Evolutionary conservation across 1,140 invertebrate species (phyloP).

Genomic region (Drosophila rhopaloa): DNA sequence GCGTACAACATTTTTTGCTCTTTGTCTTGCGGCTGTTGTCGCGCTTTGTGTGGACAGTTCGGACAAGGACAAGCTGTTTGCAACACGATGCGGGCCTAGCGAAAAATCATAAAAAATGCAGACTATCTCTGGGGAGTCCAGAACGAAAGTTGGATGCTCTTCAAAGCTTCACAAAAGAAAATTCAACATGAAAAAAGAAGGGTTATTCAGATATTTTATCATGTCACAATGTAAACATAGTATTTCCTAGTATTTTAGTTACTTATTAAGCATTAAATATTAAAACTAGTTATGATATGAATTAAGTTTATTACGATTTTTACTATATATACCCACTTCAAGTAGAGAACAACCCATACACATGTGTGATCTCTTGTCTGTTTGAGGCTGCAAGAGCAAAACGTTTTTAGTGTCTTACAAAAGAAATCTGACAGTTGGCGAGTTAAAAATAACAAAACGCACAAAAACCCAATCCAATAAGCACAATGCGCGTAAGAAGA

Average conservation of each 20-base stretch:
- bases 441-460: conserved; percentile 71
- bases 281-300: too few species aligned
- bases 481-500: conserved; percentile 20
- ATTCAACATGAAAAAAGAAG: too few species aligned
- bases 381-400: conserved; percentile 64
- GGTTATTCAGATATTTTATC: too few species aligned
- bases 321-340: neutral
- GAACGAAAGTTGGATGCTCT: conserved; percentile 18
- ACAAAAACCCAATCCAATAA: conserved; percentile 46
- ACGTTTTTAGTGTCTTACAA: conserved; percentile 79
- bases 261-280: too few species aligned
- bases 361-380: conserved; percentile 57
- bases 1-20: conserved; percentile 79
- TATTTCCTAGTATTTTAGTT: too few species aligned
- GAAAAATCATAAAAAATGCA: conserved; percentile 63
- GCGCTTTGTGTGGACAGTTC: conserved; percentile 80
- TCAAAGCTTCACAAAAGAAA: neutral
- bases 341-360: conserved; percentile 19
- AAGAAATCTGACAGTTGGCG: conserved; percentile 76
- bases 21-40: conserved; percentile 61
- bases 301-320: too few species aligned
- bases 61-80: conserved; percentile 77
- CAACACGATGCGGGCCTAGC: conserved; percentile 77
- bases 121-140: neutral
- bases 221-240: too few species aligned